These are phyloP conservation scores for Corythoichthys haematopterus DNA, from an alignment of 2,113 vertebrate species.

Conservation along the genomic window DNA sequence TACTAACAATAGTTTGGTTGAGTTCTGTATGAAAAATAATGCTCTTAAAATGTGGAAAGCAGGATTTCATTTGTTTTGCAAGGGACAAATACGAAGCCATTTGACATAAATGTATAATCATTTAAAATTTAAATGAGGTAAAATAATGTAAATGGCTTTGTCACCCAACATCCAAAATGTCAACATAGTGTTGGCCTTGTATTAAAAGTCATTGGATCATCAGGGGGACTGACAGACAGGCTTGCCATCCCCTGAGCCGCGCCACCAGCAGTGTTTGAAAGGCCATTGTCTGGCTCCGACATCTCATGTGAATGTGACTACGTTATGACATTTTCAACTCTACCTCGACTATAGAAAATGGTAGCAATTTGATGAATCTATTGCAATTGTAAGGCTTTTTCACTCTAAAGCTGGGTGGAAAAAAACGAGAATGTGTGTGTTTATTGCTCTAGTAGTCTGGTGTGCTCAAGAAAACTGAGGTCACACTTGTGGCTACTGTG, in stretches of 20 bases:
- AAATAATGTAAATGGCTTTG: neutral
- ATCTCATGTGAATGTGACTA: neutral
- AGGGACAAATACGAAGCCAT: too few species aligned
- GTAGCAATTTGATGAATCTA: neutral
- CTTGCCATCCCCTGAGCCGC: neutral
- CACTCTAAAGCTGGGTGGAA: neutral
- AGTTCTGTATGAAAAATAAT: neutral
- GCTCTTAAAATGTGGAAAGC: neutral
- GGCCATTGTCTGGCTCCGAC: neutral
- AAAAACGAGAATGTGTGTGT: too few species aligned
- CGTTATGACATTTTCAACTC: constrained; percentile 4
- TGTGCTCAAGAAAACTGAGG: too few species aligned
- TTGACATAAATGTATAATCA: too few species aligned
- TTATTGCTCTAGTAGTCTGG: too few species aligned
- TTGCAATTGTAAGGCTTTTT: neutral
- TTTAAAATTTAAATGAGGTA: neutral
- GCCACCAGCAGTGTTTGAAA: constrained; percentile 1
- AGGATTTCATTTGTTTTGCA: neutral
- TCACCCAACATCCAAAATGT: neutral
- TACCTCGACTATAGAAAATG: neutral
- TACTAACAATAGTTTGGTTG: neutral
- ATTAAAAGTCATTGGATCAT: neutral
- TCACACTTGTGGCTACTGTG: too few species aligned
- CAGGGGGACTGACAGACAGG: neutral
- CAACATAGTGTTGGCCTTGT: neutral